A percentile compares a stretch with the other conserved stretches of the same genome.
These are phyloP conservation scores for Tachyglossus aculeatus DNA, from an alignment of 2,797 vertebrate genomes.

Conservation along the genomic window DNA sequence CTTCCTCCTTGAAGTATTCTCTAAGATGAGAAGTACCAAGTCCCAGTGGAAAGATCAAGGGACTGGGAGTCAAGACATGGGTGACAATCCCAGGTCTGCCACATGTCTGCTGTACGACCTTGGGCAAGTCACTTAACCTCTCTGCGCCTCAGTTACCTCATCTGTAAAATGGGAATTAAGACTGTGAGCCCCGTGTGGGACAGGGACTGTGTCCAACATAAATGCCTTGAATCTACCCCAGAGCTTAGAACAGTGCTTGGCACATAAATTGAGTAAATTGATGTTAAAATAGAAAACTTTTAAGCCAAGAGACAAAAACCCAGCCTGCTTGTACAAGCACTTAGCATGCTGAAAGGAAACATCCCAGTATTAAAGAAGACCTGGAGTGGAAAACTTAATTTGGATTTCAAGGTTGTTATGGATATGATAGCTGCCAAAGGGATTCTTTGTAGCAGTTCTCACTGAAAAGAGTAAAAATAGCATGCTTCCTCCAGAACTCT, in stretches of 20 bases:
- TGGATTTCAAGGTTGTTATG: background rate
- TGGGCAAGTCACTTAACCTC: too few relatives aligned
- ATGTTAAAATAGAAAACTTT: slow-evolving; percentile 1
- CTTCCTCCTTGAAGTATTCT: background rate
- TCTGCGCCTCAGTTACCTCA: too few relatives aligned
- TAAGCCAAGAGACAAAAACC: background rate
- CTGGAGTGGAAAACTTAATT: background rate
- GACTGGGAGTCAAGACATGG: too few relatives aligned
- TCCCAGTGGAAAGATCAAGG: too few relatives aligned
- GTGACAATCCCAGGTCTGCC: too few relatives aligned
- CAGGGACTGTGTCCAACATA: too few relatives aligned
- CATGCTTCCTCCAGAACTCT: background rate
- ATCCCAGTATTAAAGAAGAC: background rate
- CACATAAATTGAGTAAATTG: background rate
- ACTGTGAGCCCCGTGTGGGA: too few relatives aligned
- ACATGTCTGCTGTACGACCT: too few relatives aligned
- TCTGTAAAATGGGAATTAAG: too few relatives aligned
- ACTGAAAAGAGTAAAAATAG: background rate
- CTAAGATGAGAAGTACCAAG: too few relatives aligned
- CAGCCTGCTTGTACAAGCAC: background rate
- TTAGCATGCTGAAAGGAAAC: background rate
- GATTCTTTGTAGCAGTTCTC: background rate
- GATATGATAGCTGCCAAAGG: background rate
- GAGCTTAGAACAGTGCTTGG: too few relatives aligned
- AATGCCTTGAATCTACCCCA: too few relatives aligned